A percentile compares a stretch with the other conserved stretches of the same genome.
Evolutionary conservation across 2,113 vertebrate genomes (phyloP).

Genomic region (Oncorhynchus clarkii): DNA sequence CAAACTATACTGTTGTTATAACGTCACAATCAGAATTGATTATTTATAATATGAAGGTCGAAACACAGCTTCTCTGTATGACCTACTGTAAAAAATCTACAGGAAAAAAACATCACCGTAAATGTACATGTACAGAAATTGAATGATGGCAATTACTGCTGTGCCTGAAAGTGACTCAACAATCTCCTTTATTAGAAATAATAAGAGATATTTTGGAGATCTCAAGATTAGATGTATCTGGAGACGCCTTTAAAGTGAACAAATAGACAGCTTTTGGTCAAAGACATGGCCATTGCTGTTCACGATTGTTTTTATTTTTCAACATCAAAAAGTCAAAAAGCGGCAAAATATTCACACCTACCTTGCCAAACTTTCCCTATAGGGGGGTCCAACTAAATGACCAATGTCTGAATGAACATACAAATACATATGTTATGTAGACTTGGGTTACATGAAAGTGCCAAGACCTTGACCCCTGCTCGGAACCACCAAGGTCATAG

Average conservation of each 20-base stretch:
- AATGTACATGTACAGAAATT: neutral
- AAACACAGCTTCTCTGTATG: neutral
- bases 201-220: neutral
- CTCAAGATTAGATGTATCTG: neutral
- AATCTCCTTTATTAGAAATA: neutral
- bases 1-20: conserved; percentile 7
- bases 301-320: too few species aligned
- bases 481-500: neutral
- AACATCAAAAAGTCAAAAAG: neutral
- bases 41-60: too few species aligned
- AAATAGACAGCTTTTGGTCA: too few species aligned
- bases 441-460: conserved; percentile 26
- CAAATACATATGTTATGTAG: conserved; percentile 19
- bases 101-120: neutral
- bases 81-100: neutral
- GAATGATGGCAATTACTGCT: conserved; percentile 28
- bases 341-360: neutral
- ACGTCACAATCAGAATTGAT: neutral
- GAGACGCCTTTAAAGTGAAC: neutral
- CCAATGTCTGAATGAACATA: conserved; percentile 38
- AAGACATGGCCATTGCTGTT: too few species aligned
- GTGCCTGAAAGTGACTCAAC: conserved; percentile 31
- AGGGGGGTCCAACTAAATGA: conserved; percentile 46
- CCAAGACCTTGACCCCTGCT: neutral
- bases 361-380: neutral